Evolutionary conservation across 2,113 vertebrate genomes (phyloP), one percentile per base, ranked within the genome.

Genomic region (Hydropotes inermis): DNA sequence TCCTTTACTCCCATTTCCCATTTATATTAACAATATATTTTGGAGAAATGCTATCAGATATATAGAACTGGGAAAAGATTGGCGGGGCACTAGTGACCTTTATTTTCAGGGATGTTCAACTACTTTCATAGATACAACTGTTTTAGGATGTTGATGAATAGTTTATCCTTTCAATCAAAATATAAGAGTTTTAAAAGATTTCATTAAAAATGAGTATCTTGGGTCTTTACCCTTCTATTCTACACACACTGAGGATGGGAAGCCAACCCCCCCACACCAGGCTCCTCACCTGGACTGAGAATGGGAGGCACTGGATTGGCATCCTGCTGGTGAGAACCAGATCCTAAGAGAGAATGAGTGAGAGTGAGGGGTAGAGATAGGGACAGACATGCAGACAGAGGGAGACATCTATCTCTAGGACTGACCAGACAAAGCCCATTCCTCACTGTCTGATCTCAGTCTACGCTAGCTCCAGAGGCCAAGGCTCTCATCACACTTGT

Each of bases 131-230:
- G 67, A 39, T 16, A 12, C 36, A 36, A 23, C 21, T 86, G 36
- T 92, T 94, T 97, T 55, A 84, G 93, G 54, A 87, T 60, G 33
- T 33, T 43, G 81, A 67, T 36, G 17, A 89, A 57, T 76, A 47
- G 33, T 78, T 96, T 87, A 85, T 47, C n/a, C 33, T 91, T 94
- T 97, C 61, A 61, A 97, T 97, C 83, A 96, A 91, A 96, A 83
- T 94, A 64, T 28, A 33, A 28, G 70, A 83, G n/a, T 96, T 52
- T 98, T 50, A 61, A 97, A 94, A 64, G 27, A 12, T 94, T 94
- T 89, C 58, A 33, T 96, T 95, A 95, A 79, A 79, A 50, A 45
- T 12, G 67, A 70, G 67, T 70, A 70, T 70, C 67, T 70, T 70
- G 67, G 67, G 67, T 39, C 19, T 70, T 70, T 74, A 74, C 5